A percentile compares a stretch with the other conserved stretches of the same genome.
Conservation (phyloP, 1,140 invertebrate genomes). For the Diploscapter pachys region DNA sequence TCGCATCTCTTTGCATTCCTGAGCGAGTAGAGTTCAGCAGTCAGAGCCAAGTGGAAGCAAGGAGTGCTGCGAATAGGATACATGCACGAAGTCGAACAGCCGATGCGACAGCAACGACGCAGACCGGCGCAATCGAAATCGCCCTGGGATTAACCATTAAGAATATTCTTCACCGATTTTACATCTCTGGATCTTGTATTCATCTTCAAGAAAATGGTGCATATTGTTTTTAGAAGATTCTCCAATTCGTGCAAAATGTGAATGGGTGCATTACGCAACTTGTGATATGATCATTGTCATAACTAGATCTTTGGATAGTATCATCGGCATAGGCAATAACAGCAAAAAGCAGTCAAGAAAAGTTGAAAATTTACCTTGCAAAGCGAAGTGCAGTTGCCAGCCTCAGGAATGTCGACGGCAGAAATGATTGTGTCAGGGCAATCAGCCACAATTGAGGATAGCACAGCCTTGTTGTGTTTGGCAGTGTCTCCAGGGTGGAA, state of each 20-base stretch:
- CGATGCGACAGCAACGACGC: slow-evolving; percentile 43
- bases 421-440: slow-evolving; percentile 26
- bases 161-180: no score
- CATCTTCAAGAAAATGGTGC: no score
- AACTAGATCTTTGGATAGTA: no score
- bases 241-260: no score
- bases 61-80: slow-evolving; percentile 46
- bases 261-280: no score
- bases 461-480: slow-evolving; percentile 33
- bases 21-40: slow-evolving; percentile 42
- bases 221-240: no score
- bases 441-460: slow-evolving; percentile 37
- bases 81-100: slow-evolving; percentile 38
- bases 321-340: no score
- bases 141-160: not conserved
- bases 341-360: no score
- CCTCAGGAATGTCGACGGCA: slow-evolving; percentile 1
- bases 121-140: slow-evolving; percentile 50
- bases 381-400: slow-evolving; percentile 30
- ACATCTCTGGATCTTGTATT: no score
- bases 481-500: slow-evolving; percentile 35
- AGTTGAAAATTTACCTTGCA: slow-evolving; percentile 21
- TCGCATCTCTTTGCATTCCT: slow-evolving; percentile 37
- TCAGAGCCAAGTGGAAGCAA: slow-evolving; percentile 48
- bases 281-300: no score